phyloP scores from a whole-genome alignment of 64 coral and sea anemone genomes.

The Stichodactyla helianthus region DNA sequence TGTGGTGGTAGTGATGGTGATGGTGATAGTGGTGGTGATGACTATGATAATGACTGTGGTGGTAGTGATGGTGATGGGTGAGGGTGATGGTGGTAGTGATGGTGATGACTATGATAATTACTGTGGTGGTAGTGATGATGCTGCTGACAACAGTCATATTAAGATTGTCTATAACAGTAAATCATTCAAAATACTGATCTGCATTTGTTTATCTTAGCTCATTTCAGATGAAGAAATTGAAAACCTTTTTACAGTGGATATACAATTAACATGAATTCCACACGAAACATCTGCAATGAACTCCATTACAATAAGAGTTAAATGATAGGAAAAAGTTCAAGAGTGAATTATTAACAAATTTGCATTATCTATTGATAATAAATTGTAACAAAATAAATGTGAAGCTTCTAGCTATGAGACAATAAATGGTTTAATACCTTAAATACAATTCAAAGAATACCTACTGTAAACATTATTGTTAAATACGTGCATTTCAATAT shows the following conservation, averaged over 20 bases:
- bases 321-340: not conserved
- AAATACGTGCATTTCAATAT: not conserved
- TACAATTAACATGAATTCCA: slow-evolving; percentile 30
- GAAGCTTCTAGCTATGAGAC: not conserved
- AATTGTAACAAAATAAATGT: not conserved
- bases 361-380: not conserved
- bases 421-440: not conserved
- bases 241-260: slow-evolving; percentile 48
- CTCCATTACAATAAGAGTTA: not conserved
- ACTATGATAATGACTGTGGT: too few relatives aligned
- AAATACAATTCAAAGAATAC: not conserved
- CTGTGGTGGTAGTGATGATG: too few relatives aligned
- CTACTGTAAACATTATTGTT: not conserved
- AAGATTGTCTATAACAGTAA: not conserved
- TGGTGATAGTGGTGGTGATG: too few relatives aligned
- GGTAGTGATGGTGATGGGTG: too few relatives aligned
- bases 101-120: too few relatives aligned
- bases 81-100: too few relatives aligned
- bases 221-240: slow-evolving; percentile 54
- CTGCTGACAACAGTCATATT: not conserved
- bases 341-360: not conserved
- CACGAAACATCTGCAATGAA: not conserved
- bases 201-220: slow-evolving; percentile 15
- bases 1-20: too few relatives aligned
- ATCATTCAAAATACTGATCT: not conserved